phyloP scores from a whole-genome alignment of 2,888 invertebrate genomes.

The Agonopterix subpropinquella region DNA sequence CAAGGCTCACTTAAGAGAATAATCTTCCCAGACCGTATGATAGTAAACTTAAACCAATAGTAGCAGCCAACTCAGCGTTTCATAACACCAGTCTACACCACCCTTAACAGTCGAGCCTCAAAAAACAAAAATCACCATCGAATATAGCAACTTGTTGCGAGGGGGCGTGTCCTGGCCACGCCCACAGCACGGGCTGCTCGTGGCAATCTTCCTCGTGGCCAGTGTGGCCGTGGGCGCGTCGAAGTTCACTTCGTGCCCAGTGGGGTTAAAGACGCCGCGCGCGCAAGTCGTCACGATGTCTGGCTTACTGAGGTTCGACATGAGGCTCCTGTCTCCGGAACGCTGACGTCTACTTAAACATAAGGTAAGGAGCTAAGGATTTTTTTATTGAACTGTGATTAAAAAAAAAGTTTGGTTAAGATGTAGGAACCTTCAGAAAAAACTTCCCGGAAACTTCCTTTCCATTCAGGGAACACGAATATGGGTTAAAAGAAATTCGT shows the following conservation, averaged over 20 bases:
- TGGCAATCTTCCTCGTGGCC: no score
- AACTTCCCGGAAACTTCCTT: no score
- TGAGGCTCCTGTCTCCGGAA: slow-evolving; percentile 67
- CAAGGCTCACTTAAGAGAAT: no score
- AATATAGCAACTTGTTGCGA: slow-evolving; percentile 52
- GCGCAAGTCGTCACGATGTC: slow-evolving; percentile 38
- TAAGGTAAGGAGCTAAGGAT: slow-evolving; percentile 57
- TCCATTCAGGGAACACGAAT: no score
- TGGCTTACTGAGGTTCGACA: slow-evolving; percentile 61
- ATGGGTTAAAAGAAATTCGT: no score
- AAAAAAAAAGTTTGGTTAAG: no score
- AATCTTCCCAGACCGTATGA: no score
- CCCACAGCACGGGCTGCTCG: slow-evolving; percentile 10
- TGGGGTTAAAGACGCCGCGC: slow-evolving; percentile 4
- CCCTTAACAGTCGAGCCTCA: not conserved
- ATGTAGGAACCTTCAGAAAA: no score
- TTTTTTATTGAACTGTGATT: no score
- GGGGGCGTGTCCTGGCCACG: slow-evolving; percentile 38
- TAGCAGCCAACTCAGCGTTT: no score
- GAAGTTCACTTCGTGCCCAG: not conserved
- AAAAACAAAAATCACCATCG: slow-evolving; percentile 2
- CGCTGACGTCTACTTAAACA: slow-evolving; percentile 73
- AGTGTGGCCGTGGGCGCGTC: not conserved
- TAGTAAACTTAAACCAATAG: no score
- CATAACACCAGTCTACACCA: not conserved